These are phyloP conservation scores for Hydropsyche betteni DNA, from an alignment of 2,888 invertebrate genomes.

Conservation along the genomic window DNA sequence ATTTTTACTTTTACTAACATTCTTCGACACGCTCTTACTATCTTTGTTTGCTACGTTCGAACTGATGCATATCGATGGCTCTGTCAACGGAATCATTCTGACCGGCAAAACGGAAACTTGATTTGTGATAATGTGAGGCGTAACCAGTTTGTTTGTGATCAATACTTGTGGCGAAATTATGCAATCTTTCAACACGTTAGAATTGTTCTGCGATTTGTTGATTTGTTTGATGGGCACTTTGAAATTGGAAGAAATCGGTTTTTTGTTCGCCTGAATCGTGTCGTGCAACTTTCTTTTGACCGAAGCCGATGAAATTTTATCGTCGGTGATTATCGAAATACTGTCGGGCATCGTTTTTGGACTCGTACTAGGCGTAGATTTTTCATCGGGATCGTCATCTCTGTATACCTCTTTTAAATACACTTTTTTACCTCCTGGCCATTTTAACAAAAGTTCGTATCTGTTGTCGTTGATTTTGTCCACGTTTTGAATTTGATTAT, in stretches of 20 bases:
- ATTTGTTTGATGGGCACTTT: background rate
- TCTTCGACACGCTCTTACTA: background rate
- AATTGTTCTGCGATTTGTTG: background rate
- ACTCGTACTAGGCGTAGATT: slow-evolving; percentile 54
- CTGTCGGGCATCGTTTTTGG: background rate
- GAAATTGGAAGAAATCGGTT: background rate
- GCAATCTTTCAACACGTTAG: background rate
- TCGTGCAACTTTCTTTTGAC: slow-evolving; percentile 49
- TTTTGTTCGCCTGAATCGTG: slow-evolving; percentile 42
- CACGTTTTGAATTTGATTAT: background rate
- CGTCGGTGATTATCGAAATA: slow-evolving; percentile 56
- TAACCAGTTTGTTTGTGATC: background rate
- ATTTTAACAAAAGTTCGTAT: slow-evolving; percentile 49
- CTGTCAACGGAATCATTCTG: too few relatives aligned
- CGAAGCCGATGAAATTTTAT: slow-evolving; percentile 55
- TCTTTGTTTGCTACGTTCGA: background rate
- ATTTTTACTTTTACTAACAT: background rate
- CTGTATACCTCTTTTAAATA: slow-evolving; percentile 50
- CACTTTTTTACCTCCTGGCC: slow-evolving; percentile 51
- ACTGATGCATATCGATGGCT: too few relatives aligned
- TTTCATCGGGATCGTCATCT: slow-evolving; percentile 41
- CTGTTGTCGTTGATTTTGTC: slow-evolving; percentile 37
- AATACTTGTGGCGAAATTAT: slow-evolving; percentile 23
- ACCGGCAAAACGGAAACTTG: background rate
- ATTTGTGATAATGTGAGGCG: slow-evolving; percentile 3